These are phyloP conservation scores for Drosophila pandora DNA, from an alignment of 1,140 invertebrate species.

Conservation along the genomic window DNA sequence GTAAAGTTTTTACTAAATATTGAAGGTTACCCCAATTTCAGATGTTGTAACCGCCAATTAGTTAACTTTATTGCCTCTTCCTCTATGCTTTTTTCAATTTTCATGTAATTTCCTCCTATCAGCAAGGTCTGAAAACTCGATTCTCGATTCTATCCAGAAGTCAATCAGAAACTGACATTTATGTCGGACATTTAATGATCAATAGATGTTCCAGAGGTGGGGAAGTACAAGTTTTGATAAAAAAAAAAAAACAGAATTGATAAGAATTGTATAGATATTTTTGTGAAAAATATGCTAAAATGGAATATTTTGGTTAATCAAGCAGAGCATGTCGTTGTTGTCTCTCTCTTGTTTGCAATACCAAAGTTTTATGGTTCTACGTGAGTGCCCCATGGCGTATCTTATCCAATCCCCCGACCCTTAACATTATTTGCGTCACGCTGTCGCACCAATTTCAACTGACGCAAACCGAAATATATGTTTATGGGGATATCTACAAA, in stretches of 20 bases:
- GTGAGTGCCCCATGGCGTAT: conserved; percentile 11
- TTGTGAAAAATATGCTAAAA: conserved; percentile 1
- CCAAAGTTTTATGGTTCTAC: conserved; percentile 8
- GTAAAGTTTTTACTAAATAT: too few relatives aligned
- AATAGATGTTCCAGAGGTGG: neutral
- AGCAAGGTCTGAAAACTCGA: conserved; percentile 14
- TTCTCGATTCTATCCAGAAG: neutral
- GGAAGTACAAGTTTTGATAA: neutral
- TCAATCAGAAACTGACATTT: conserved; percentile 19
- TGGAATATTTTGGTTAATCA: conserved; percentile 16
- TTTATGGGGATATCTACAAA: neutral
- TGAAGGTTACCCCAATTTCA: neutral
- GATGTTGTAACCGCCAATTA: neutral
- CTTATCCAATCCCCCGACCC: conserved; percentile 15
- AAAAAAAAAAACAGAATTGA: neutral
- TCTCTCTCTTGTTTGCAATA: neutral
- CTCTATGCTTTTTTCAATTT: conserved; percentile 3
- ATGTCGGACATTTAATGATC: conserved; percentile 1
- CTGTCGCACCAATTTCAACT: neutral
- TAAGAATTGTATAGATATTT: neutral
- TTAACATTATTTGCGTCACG: conserved; percentile 17
- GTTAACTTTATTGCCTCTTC: neutral
- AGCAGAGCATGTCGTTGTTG: neutral
- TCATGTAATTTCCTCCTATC: conserved; percentile 1
- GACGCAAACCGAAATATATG: conserved; percentile 14